Conservation (phyloP, 2,888 invertebrate species). For the Bellardia pandia region DNA sequence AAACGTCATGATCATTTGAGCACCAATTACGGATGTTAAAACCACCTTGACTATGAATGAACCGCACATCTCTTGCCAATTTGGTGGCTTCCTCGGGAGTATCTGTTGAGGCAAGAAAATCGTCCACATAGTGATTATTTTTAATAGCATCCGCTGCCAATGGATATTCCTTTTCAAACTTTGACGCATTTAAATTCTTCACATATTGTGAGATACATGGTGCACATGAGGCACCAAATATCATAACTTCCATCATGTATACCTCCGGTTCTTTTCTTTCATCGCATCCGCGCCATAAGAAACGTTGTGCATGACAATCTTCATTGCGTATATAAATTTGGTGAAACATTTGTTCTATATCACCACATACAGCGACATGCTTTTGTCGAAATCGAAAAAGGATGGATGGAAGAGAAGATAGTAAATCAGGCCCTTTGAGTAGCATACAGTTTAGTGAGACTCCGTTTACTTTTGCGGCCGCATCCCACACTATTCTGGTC, state of each 20-base stretch:
- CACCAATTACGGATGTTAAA: constrained; percentile 48
- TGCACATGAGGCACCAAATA: constrained; percentile 51
- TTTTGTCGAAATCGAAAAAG: constrained; percentile 67
- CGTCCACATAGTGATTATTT: constrained; percentile 53
- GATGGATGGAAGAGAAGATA: constrained; percentile 63
- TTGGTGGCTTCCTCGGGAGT: constrained; percentile 27
- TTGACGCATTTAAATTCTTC: constrained; percentile 48
- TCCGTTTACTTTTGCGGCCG: constrained; percentile 53
- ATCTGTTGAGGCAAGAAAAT: constrained; percentile 28
- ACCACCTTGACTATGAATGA: constrained; percentile 44
- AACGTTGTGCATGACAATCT: constrained; percentile 47
- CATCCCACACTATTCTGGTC: constrained; percentile 47
- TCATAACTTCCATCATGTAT: constrained; percentile 41
- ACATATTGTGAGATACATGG: constrained; percentile 50
- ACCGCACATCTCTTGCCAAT: constrained; percentile 30
- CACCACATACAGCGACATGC: constrained; percentile 62
- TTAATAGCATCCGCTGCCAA: constrained; percentile 13
- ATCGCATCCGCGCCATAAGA: constrained; percentile 53
- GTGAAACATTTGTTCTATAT: constrained; percentile 71
- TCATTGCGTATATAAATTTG: constrained; percentile 51
- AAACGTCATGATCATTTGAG: constrained; percentile 19
- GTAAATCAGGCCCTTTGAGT: constrained; percentile 62
- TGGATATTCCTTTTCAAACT: constrained; percentile 29
- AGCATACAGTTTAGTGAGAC: constrained; percentile 65
- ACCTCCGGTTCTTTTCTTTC: constrained; percentile 33